Percentiles rank a stretch among this genome's conserved stretches.
These are phyloP conservation scores for Bemisia tabaci DNA, from an alignment of 1,140 invertebrate genomes.

Conservation along the genomic window DNA sequence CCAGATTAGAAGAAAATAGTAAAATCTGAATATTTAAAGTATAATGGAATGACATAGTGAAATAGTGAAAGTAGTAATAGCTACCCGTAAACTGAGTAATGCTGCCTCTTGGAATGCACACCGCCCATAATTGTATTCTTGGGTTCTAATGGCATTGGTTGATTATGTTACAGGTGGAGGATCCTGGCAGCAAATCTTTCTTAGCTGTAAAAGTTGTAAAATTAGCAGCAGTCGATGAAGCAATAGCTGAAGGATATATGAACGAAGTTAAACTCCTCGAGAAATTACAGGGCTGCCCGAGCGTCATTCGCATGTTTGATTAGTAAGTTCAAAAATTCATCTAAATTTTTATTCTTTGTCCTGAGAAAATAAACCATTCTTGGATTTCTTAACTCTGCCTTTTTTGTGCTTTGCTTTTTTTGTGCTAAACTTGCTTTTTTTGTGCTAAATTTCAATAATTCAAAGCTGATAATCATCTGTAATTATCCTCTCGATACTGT, in stretches of 20 bases:
- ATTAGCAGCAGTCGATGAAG: constrained; percentile 49
- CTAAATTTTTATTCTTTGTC: not conserved
- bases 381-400: too few species aligned
- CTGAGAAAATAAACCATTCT: too few species aligned
- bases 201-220: constrained; percentile 39
- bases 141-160: not conserved
- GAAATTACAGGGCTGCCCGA: constrained; percentile 64
- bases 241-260: constrained; percentile 60
- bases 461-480: too few species aligned
- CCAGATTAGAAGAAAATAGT: too few species aligned
- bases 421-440: too few species aligned
- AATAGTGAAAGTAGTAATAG: not conserved
- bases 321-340: constrained; percentile 51
- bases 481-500: too few species aligned
- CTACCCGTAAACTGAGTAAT: not conserved
- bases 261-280: constrained; percentile 83
- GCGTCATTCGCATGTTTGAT: constrained; percentile 74
- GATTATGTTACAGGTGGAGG: constrained; percentile 18
- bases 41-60: not conserved
- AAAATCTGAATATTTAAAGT: too few species aligned
- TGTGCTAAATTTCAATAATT: too few species aligned
- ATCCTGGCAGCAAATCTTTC: constrained; percentile 19
- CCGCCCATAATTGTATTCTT: not conserved
- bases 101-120: not conserved
- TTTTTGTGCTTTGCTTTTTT: too few species aligned